Percentiles rank a stretch among this genome's conserved stretches.
Evolutionary conservation across 2,888 invertebrate genomes (phyloP).

Genomic region (Pachymerium ferrugineum): DNA sequence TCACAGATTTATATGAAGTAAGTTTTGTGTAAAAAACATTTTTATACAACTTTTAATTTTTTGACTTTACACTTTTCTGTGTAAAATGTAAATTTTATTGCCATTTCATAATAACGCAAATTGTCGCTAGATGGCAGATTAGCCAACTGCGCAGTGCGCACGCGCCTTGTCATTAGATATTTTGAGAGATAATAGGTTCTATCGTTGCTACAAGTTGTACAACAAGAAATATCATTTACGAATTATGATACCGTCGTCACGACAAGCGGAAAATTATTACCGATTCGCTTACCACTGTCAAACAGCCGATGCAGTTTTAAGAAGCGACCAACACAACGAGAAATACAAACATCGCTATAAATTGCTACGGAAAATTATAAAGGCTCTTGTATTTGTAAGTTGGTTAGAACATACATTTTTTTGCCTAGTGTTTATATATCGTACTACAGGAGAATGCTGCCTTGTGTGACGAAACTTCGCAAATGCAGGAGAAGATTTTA

Average conservation of each 20-base stretch:
- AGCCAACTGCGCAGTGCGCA: too few relatives aligned
- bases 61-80: too few relatives aligned
- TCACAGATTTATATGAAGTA: too few relatives aligned
- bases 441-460: constrained; percentile 49
- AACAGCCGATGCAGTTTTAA: neutral
- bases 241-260: neutral
- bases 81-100: too few relatives aligned
- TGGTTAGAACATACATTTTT: neutral
- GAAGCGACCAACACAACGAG: neutral
- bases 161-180: too few relatives aligned
- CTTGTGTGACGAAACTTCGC: constrained; percentile 79
- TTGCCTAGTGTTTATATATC: neutral
- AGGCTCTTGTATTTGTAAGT: neutral
- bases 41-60: too few relatives aligned
- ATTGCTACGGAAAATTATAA: neutral
- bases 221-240: too few relatives aligned
- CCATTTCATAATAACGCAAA: too few relatives aligned
- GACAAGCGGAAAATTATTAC: neutral
- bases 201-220: too few relatives aligned
- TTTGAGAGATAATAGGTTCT: too few relatives aligned
- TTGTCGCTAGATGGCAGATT: too few relatives aligned
- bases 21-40: too few relatives aligned
- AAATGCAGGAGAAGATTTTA: constrained; percentile 72
- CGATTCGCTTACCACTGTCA: neutral
- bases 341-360: neutral